phyloP scores from a whole-genome alignment of 1,140 invertebrate genomes.

The Eumaeus atala region DNA sequence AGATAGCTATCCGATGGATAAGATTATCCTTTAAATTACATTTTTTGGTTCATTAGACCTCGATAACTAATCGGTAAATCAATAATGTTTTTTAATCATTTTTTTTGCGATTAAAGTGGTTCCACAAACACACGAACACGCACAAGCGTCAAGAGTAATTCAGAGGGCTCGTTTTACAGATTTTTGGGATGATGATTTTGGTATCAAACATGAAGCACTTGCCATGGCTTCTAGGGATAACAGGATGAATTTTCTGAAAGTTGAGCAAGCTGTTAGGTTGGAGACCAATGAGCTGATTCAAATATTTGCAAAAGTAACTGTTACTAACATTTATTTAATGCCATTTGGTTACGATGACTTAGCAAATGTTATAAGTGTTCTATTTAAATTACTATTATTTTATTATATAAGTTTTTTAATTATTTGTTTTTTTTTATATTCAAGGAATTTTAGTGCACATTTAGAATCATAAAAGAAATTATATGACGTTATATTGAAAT shows the following conservation, averaged over 20 bases:
- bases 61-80: not conserved
- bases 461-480: no score
- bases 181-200: slow-evolving; percentile 50
- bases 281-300: slow-evolving; percentile 28
- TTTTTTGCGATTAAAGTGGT: no score
- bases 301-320: slow-evolving; percentile 45
- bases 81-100: slow-evolving; percentile 1
- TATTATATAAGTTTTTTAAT: not conserved
- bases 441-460: no score
- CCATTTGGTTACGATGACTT: not conserved
- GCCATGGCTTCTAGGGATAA: slow-evolving; percentile 42
- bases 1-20: not conserved
- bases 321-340: not conserved
- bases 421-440: no score
- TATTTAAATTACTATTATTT: no score
- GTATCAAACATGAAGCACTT: slow-evolving; percentile 32
- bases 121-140: slow-evolving; percentile 49
- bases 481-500: no score
- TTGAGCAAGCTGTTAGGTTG: slow-evolving; percentile 22
- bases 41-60: not conserved
- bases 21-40: not conserved
- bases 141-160: slow-evolving; percentile 31
- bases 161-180: slow-evolving; percentile 36
- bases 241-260: slow-evolving; percentile 27
- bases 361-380: not conserved